Conservation (phyloP, 2,888 invertebrate genomes). For the Mactromeris polynyma region DNA sequence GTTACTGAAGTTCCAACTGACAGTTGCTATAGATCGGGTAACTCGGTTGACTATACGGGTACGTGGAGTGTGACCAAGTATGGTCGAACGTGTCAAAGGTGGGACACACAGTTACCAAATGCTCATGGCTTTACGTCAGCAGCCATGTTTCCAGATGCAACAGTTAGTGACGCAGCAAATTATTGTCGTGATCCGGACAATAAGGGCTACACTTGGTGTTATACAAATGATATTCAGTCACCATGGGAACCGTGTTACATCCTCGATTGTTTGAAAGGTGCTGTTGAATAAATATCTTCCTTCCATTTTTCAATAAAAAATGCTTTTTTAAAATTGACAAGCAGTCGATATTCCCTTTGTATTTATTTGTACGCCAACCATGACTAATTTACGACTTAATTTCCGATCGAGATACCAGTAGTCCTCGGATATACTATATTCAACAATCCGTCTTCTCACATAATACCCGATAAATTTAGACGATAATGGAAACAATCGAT, state of each 20-base stretch:
- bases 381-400: too few species aligned
- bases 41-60: neutral
- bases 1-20: neutral
- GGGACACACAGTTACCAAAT: neutral
- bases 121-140: neutral
- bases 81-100: neutral
- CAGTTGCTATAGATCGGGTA: neutral
- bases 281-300: too few species aligned
- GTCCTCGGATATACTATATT: too few species aligned
- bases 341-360: too few species aligned
- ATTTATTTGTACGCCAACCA: too few species aligned
- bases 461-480: too few species aligned
- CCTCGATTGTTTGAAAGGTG: neutral
- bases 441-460: too few species aligned
- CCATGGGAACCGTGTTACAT: constrained; percentile 1
- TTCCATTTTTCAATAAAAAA: too few species aligned
- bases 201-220: neutral
- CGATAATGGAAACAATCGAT: too few species aligned
- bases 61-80: constrained; percentile 14
- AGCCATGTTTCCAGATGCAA: neutral
- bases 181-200: neutral
- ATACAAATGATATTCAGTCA: neutral
- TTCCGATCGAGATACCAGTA: too few species aligned
- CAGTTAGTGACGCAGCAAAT: neutral
- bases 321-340: too few species aligned